phyloP scores from a whole-genome alignment of 2,888 invertebrate genomes.

The Idaea aversata region DNA sequence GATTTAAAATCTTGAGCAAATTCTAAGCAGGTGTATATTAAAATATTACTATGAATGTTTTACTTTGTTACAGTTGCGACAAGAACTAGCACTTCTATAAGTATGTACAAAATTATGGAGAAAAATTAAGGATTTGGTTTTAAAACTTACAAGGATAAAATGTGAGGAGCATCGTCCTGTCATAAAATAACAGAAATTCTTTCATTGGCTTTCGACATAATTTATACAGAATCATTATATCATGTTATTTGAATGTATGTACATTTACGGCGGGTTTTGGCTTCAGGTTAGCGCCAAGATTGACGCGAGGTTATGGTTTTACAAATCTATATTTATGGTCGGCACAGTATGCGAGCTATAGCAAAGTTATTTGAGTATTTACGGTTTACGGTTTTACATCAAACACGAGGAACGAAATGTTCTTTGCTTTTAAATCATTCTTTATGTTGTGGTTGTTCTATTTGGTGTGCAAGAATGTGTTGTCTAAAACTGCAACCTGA shows the following conservation, averaged over 20 bases:
- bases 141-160: neutral
- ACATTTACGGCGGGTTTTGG: neutral
- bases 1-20: neutral
- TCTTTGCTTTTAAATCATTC: neutral
- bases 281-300: slow-evolving; percentile 1
- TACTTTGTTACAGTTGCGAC: neutral
- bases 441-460: neutral
- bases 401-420: neutral
- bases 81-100: slow-evolving; percentile 1
- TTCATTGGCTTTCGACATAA: neutral
- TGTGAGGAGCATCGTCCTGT: slow-evolving; percentile 1
- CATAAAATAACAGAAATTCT: neutral
- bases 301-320: neutral
- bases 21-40: neutral
- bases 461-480: neutral
- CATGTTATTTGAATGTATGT: slow-evolving; percentile 1
- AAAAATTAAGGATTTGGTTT: neutral
- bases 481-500: neutral
- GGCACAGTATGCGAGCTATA: neutral
- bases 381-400: neutral
- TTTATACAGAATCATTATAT: neutral
- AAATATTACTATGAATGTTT: neutral
- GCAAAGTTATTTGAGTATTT: neutral
- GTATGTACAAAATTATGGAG: neutral
- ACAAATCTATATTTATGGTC: neutral